Evolutionary conservation across 2,113 vertebrate species (phyloP).

Genomic region (Leucoraja erinaceus): DNA sequence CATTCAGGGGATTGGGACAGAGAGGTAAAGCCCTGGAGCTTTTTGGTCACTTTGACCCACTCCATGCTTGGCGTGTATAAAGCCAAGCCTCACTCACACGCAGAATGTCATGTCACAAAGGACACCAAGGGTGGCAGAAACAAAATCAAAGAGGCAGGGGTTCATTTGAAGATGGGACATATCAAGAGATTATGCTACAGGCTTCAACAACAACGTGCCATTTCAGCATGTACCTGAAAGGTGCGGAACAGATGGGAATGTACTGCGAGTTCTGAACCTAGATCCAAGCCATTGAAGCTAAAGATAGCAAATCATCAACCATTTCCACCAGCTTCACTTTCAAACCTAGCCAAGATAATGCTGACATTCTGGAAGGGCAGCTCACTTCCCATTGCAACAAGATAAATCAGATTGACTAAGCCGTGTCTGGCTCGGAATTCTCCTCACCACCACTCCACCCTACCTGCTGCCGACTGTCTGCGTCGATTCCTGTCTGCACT

Average conservation of each 20-base stretch:
- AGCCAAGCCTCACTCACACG: background rate
- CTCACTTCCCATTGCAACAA: background rate
- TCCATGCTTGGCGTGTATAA: background rate
- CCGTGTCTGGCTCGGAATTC: constrained; percentile 7
- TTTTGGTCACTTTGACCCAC: background rate
- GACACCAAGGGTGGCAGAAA: background rate
- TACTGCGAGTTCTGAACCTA: background rate
- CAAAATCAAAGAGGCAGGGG: constrained; percentile 3
- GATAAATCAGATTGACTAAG: constrained; percentile 6
- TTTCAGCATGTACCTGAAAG: constrained; percentile 22
- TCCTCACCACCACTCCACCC: background rate
- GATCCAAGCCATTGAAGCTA: background rate
- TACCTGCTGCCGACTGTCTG: background rate
- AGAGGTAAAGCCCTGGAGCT: background rate
- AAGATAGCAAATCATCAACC: constrained; percentile 4
- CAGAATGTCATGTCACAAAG: background rate
- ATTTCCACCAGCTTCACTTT: constrained; percentile 15
- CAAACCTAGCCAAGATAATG: constrained; percentile 39
- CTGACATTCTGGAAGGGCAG: background rate
- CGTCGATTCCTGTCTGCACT: constrained; percentile 21
- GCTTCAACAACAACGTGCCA: background rate
- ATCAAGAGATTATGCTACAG: background rate
- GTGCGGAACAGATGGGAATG: constrained; percentile 8
- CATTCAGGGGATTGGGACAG: background rate
- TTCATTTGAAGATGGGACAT: too few relatives aligned